Evolutionary conservation across 2,797 vertebrate species (phyloP).

Genomic region (Sebastes reedi): DNA sequence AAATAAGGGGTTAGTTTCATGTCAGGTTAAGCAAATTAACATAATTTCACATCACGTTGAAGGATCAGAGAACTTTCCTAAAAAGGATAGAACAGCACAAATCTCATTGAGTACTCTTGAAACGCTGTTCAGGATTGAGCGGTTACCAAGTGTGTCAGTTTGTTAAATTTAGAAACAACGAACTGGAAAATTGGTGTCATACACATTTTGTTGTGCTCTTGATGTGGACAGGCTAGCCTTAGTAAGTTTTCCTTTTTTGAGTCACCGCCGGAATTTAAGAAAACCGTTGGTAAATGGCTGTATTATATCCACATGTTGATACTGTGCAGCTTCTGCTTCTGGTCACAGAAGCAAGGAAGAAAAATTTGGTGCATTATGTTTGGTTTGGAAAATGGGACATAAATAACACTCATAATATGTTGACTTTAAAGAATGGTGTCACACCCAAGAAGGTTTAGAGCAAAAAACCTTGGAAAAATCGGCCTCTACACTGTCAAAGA

Average conservation of each 20-base stretch:
- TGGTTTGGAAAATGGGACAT: slow-evolving; percentile 19
- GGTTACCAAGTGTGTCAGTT: slow-evolving; percentile 36
- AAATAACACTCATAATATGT: slow-evolving; percentile 1
- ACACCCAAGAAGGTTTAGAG: background rate
- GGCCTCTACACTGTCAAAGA: slow-evolving; percentile 12
- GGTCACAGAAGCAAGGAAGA: background rate
- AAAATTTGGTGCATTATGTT: background rate
- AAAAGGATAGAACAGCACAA: background rate
- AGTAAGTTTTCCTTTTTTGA: slow-evolving; percentile 30
- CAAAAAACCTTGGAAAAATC: slow-evolving; percentile 4
- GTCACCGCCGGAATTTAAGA: slow-evolving; percentile 30
- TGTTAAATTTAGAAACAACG: slow-evolving; percentile 30
- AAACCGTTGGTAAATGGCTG: slow-evolving; percentile 17
- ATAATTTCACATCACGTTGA: background rate
- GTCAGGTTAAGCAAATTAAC: background rate
- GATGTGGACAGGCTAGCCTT: slow-evolving; percentile 25
- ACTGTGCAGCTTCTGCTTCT: background rate
- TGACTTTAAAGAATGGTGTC: slow-evolving; percentile 12
- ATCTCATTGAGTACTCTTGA: background rate
- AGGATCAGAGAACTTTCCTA: background rate
- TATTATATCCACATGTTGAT: slow-evolving; percentile 24
- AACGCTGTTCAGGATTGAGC: background rate
- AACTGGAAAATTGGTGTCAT: slow-evolving; percentile 54
- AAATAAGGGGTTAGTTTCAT: background rate
- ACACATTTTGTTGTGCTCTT: slow-evolving; percentile 20